These are phyloP conservation scores for Macroglossus sobrinus DNA, from an alignment of 2,113 vertebrate species.

Conservation along the genomic window DNA sequence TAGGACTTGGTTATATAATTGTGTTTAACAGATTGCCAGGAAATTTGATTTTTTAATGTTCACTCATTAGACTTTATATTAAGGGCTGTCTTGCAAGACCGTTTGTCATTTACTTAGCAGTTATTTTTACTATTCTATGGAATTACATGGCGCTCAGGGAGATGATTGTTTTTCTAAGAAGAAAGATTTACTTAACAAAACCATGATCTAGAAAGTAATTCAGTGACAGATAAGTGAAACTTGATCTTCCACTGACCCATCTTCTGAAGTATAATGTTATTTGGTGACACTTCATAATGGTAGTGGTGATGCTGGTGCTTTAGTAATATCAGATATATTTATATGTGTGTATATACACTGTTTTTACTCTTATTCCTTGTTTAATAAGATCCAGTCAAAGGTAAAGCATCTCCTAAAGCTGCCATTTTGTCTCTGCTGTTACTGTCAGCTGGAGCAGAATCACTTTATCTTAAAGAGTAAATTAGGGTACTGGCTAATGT, in stretches of 20 bases:
- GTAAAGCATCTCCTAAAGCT: not conserved
- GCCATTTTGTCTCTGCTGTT: conserved; percentile 3
- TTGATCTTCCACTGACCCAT: not conserved
- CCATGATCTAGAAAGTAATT: not conserved
- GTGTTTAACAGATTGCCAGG: not conserved
- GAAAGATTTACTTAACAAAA: conserved; percentile 6
- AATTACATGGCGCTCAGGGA: not conserved
- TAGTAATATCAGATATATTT: not conserved
- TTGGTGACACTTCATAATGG: not conserved
- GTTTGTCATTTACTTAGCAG: not conserved
- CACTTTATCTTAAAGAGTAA: conserved; percentile 28
- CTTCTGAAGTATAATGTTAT: not conserved
- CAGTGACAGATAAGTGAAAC: not conserved
- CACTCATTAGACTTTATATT: not conserved
- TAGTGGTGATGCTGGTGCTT: not conserved
- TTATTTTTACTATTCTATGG: not conserved
- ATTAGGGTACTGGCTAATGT: not conserved
- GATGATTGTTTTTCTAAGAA: conserved; percentile 37
- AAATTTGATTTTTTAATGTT: conserved; percentile 30
- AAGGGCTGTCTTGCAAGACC: not conserved
- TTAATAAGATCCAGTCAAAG: not conserved
- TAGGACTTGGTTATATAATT: conserved; percentile 5
- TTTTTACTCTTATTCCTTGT: not conserved
- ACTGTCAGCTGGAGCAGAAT: not conserved
- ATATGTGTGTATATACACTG: not conserved